Percentiles rank a stretch among this genome's conserved stretches.
Conservation (phyloP, 2,797 vertebrate species). For the Sebastes alutus region DNA sequence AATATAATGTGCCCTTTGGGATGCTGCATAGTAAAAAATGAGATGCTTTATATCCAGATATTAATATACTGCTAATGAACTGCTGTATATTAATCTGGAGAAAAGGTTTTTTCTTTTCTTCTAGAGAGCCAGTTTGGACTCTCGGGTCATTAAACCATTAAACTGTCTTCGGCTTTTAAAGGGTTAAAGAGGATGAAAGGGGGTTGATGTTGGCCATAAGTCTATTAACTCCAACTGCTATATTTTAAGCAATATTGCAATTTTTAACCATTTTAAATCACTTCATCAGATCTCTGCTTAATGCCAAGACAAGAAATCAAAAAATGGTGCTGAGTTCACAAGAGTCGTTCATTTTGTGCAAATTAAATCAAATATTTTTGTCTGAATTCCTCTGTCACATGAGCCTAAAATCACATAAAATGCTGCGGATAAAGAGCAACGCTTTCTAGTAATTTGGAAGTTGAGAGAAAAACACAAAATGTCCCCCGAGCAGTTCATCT, state of each 20-base stretch:
- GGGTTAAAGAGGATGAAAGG: background rate
- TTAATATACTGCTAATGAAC: background rate
- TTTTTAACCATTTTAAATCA: background rate
- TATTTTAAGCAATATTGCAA: background rate
- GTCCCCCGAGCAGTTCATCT: background rate
- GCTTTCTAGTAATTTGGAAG: background rate
- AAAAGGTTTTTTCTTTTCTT: background rate
- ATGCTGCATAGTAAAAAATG: background rate
- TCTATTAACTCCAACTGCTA: background rate
- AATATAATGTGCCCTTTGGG: background rate
- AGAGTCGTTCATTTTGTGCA: background rate
- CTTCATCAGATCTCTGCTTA: background rate
- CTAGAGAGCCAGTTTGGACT: background rate
- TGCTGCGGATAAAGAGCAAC: background rate
- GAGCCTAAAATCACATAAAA: background rate
- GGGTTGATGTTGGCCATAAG: background rate
- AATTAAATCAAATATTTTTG: background rate
- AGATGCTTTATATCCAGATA: background rate
- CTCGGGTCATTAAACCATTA: background rate
- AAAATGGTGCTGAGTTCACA: background rate
- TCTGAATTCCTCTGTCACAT: background rate
- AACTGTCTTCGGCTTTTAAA: background rate
- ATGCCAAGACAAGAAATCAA: background rate
- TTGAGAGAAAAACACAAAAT: background rate
- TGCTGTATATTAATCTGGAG: background rate